These are phyloP conservation scores for Patella ulyssiponensis DNA, from an alignment of 2,888 invertebrate species.

Conservation along the genomic window DNA sequence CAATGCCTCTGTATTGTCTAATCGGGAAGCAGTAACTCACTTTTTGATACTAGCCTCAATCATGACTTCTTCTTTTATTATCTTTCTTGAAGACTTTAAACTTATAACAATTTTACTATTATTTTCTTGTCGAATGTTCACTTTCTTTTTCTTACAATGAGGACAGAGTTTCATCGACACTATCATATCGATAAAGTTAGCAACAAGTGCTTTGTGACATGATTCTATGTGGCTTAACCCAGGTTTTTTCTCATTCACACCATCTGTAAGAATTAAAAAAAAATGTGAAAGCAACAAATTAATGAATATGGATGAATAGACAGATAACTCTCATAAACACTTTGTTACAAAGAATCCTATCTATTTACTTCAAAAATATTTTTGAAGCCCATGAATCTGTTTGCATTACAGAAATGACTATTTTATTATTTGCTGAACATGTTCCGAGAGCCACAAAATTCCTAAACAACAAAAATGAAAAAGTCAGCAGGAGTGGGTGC, in stretches of 20 bases:
- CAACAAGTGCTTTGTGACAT: not conserved
- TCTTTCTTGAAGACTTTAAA: not conserved
- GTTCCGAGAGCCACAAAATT: too few species aligned
- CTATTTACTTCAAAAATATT: too few species aligned
- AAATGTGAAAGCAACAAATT: not conserved
- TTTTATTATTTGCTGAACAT: too few species aligned
- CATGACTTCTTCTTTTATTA: not conserved
- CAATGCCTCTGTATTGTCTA: too few species aligned
- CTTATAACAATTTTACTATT: slow-evolving; percentile 3
- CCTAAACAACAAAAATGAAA: too few species aligned
- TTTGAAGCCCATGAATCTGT: too few species aligned
- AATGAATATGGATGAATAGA: too few species aligned
- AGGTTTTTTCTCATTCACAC: not conserved
- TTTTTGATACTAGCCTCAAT: not conserved
- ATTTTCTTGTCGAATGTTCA: not conserved
- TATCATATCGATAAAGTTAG: not conserved
- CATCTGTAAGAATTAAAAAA: not conserved
- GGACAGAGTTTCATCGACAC: not conserved
- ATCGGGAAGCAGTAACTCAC: not conserved
- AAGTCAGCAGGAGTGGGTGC: too few species aligned
- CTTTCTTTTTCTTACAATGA: slow-evolving; percentile 7
- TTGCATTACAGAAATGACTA: too few species aligned
- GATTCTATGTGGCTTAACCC: slow-evolving; percentile 7
- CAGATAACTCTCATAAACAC: too few species aligned
- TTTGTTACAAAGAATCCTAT: too few species aligned